Base-by-base conservation (phyloP, 2,888 invertebrate species). In the Tryphoninae sp. region DNA sequence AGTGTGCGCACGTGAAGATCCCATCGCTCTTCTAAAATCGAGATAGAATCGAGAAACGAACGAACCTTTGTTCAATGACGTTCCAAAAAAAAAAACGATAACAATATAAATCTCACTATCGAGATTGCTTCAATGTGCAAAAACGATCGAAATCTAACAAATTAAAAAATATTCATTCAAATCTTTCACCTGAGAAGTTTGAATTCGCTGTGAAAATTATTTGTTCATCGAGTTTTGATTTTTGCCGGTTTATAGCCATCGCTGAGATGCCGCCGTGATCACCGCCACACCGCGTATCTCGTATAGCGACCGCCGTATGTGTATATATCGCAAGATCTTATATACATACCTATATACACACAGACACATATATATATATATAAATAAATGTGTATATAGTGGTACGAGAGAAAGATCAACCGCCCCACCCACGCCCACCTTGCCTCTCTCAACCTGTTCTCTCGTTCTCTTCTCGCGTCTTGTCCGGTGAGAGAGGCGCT, bases 361-460 rank as follows among this genome's bases (percentile, higher is more conserved):
- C n/a, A n/a, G n/a, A n/a, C n/a, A n/a, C n/a, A n/a, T n/a, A n/a
- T n/a, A n/a, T n/a, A 72, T 40, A 53, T 26, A 13, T 26, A 55
- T 13, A 13, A 64, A 55, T 73, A 77, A 42, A 75, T 33, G 16
- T 71, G 61, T 42, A 75, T 22, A 61, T 40, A 19, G 45, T n/a
- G 22, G 53, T 42, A 74, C 62, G 80, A 78, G 82, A 84, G 83
- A 84, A 89, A 90, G 89, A 90, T 90, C 89, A 90, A 89, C 88
- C 89, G 89, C 88, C 89, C 89, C 91, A 91, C 91, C 91, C 90
- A 91, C 91, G 90, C 91, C 88, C 87, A 88, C 87, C 84, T 81
- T 81, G 79, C 75, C 67, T 84, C 86, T 88, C 89, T 90, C 90
- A 91, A 91, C 91, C 91, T 91, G 90, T 91, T 91, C 89, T 88